Conservation (phyloP, 53 echinoderm and acorn worm species). For the Temnopleurus reevesii region DNA sequence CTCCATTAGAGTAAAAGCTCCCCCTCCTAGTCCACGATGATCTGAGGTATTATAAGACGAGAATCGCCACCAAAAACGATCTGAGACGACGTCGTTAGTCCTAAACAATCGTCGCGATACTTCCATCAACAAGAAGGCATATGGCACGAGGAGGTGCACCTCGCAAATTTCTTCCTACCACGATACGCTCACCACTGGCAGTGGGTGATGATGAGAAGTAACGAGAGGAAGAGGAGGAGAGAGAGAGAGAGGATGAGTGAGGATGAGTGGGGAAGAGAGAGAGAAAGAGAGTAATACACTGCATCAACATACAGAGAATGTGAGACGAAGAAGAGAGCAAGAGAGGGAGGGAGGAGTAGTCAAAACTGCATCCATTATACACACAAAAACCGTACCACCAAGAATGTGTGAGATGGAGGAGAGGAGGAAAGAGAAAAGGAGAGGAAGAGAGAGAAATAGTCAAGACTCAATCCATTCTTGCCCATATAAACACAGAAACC, state of each 20-base stretch:
- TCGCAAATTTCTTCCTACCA: slow-evolving; percentile 2
- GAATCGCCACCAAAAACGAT: slow-evolving; percentile 42
- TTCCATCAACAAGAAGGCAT: slow-evolving; percentile 35
- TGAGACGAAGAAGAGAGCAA: not conserved
- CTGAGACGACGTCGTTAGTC: not conserved
- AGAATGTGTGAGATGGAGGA: not conserved
- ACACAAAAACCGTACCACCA: not conserved
- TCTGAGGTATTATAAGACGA: slow-evolving; percentile 53
- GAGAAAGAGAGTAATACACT: not conserved
- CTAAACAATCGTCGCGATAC: slow-evolving; percentile 4
- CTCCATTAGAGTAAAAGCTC: slow-evolving; percentile 46
- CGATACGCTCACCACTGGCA: not conserved
- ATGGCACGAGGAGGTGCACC: slow-evolving; percentile 18
- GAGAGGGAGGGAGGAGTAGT: not conserved
- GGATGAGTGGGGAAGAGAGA: not conserved
- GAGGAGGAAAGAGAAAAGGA: not conserved
- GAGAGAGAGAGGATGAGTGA: not conserved
- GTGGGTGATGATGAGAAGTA: slow-evolving; percentile 13
- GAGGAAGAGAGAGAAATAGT: not conserved
- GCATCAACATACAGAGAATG: not conserved
- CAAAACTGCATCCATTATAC: not conserved
- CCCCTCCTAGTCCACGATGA: slow-evolving; percentile 53
- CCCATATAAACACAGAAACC: no score
- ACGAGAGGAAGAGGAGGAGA: slow-evolving; percentile 1
- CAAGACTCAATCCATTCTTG: not conserved